These are phyloP conservation scores for Vidua macroura DNA, from an alignment of 2,113 vertebrate species.

Conservation along the genomic window DNA sequence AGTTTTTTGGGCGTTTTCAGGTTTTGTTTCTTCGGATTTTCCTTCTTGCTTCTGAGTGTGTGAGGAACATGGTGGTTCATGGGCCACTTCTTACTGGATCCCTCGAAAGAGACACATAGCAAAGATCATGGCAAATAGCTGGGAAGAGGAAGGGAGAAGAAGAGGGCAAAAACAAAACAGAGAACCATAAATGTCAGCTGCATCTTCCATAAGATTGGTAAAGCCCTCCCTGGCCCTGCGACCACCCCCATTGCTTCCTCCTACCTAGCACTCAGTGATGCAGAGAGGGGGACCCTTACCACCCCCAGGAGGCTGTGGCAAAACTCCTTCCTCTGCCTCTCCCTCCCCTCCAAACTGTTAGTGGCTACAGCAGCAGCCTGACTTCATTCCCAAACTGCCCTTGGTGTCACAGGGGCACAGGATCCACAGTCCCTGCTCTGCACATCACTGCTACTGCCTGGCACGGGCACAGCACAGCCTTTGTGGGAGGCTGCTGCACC, in stretches of 20 bases:
- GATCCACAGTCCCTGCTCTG: neutral
- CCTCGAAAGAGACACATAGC: constrained; percentile 94
- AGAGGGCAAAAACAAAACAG: neutral
- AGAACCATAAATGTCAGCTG: neutral
- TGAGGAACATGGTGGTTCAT: neutral
- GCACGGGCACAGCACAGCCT: neutral
- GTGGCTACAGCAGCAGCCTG: neutral
- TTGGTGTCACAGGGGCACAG: neutral
- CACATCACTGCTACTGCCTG: no score
- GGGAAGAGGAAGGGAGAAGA: neutral
- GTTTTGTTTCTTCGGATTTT: constrained; percentile 18
- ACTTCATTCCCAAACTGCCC: neutral
- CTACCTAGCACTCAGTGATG: neutral
- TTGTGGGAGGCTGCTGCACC: neutral
- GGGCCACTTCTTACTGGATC: constrained; percentile 79
- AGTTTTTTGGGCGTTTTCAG: constrained; percentile 11
- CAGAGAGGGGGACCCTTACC: neutral
- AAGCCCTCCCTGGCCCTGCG: neutral
- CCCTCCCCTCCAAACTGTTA: accelerated
- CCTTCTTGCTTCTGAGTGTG: constrained; percentile 1
- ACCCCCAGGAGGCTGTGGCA: neutral
- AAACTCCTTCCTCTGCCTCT: neutral
- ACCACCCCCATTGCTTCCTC: neutral
- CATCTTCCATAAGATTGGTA: neutral
- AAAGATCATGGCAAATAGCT: constrained; percentile 94